phyloP scores from a whole-genome alignment of 2,888 invertebrate species.

The Orchesella flavescens region DNA sequence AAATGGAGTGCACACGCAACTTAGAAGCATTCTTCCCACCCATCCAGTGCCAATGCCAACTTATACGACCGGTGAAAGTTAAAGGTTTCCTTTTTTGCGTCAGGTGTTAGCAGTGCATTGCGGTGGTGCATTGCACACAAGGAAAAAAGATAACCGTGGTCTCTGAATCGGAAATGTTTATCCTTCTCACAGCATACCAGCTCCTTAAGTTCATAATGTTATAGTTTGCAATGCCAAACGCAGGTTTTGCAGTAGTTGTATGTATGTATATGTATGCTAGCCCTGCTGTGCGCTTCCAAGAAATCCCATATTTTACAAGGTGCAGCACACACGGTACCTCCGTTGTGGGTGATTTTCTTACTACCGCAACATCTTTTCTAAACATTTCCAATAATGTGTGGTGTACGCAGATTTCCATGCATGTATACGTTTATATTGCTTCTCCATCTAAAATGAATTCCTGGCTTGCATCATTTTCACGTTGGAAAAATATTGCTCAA shows the following conservation, averaged over 20 bases:
- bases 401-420: too few species aligned
- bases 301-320: too few species aligned
- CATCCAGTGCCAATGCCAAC: conserved; percentile 4
- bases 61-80: conserved; percentile 18
- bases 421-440: too few species aligned
- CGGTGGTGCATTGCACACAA: conserved; percentile 8
- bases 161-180: conserved; percentile 30
- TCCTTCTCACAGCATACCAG: neutral
- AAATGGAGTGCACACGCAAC: neutral
- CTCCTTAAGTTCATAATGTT: neutral
- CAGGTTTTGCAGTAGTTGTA: neutral
- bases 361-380: too few species aligned
- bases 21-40: conserved; percentile 8
- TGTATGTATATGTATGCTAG: too few species aligned
- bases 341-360: too few species aligned
- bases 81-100: conserved; percentile 48
- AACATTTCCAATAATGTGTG: too few species aligned
- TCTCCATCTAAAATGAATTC: neutral
- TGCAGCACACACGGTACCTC: too few species aligned
- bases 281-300: too few species aligned
- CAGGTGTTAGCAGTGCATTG: conserved; percentile 55
- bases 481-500: neutral
- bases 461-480: neutral
- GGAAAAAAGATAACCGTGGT: conserved; percentile 20
- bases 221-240: neutral